Base-by-base conservation (phyloP, 2,113 vertebrate genomes). In the Hippolais icterina region DNA sequence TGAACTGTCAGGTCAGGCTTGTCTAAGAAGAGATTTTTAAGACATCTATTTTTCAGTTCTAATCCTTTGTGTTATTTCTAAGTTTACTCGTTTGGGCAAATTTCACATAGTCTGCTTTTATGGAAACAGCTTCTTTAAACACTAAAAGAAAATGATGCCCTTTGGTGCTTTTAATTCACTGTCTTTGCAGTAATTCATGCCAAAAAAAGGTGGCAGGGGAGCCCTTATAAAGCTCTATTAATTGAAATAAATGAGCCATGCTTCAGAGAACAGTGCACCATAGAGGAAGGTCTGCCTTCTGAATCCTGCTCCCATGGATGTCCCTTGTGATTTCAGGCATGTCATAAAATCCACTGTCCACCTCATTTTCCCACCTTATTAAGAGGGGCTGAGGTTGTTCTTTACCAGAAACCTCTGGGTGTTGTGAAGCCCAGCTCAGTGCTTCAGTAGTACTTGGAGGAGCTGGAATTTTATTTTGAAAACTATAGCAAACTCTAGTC, bases 171-270 rank as follows among this genome's bases (percentile, higher is more conserved):
- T 93, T 92, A 95, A 93, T 93, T 93, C 93, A 95, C 72, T 94
- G 83, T 95, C 92, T 95, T 86, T 90, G 72, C 71, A 92, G 80
- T 70, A 75, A 78, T 60, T 90, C 0, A 3, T 94, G 68, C 75
- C 75, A 60, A 79, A 83, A 72, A 59, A 72, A 71, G 71, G 87
- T 75, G 79, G 47, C 87, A 85, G 50, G 95, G 95, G 96, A 97
- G 79, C 71, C 60, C 76, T 96, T 94, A 81, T 49, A 79, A 75
- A 71, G 52, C 56, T 60, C 63, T 78, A 93, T 94, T 95, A 96
- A 96, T 96, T 96, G 93, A 96, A 96, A 96, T 87, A 96, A 96
- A 96, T 83, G 85, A 92, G 72, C 88, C 93, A 65, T 93, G 88
- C 72, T 92, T 83, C 9, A 35, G 88, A 83, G 83, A 95, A 68